Conservation (phyloP, 2,888 invertebrate genomes). For the Cybosia mesomella region DNA sequence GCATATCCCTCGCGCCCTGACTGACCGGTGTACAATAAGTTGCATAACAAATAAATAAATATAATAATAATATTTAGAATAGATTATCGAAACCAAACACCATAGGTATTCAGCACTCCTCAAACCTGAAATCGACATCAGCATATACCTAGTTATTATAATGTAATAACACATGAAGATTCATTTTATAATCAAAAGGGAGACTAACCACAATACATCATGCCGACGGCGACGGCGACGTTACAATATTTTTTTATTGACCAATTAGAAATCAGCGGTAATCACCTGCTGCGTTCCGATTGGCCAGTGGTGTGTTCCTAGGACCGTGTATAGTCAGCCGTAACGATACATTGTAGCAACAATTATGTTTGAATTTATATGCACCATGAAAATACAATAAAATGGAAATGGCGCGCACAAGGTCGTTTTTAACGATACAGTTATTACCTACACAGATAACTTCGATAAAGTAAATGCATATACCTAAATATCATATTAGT, state of each 20-base stretch:
- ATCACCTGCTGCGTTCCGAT: conserved; percentile 35
- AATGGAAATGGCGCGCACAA: conserved; percentile 48
- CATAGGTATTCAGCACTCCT: too few species aligned
- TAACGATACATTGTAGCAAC: conserved; percentile 56
- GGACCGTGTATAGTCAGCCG: conserved; percentile 42
- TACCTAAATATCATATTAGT: background rate
- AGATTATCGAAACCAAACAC: background rate
- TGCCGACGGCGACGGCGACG: too few species aligned
- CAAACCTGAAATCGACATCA: too few species aligned
- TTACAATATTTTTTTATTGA: conserved; percentile 49
- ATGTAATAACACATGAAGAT: background rate
- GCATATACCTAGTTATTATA: background rate
- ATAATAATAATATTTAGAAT: background rate
- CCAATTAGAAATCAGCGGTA: conserved; percentile 44
- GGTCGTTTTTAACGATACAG: conserved; percentile 48
- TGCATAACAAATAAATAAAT: background rate
- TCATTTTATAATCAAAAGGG: conserved; percentile 20
- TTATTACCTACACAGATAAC: conserved; percentile 14
- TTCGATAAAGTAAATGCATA: background rate
- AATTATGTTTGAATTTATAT: conserved; percentile 57
- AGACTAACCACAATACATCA: conserved; percentile 27
- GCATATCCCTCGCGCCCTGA: too few species aligned
- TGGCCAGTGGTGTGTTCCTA: conserved; percentile 43
- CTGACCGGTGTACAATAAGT: too few species aligned
- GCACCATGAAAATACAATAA: conserved; percentile 55